These are phyloP conservation scores for Dicrostonyx torquatus DNA, from an alignment of 2,797 vertebrate species.

Conservation along the genomic window DNA sequence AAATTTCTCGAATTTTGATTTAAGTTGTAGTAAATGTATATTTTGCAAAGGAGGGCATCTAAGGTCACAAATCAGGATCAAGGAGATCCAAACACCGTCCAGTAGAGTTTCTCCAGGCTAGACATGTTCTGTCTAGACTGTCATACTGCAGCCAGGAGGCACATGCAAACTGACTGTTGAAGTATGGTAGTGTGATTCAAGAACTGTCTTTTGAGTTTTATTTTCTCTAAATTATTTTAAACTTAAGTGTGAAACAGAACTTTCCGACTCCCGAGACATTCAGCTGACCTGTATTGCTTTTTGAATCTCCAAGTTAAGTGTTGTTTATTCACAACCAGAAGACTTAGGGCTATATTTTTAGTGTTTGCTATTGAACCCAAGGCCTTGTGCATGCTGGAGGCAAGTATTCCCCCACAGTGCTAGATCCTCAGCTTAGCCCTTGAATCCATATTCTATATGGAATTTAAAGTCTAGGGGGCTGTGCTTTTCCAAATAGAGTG, in stretches of 20 bases:
- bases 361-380: background rate
- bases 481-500: conserved; percentile 12
- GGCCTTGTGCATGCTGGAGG: background rate
- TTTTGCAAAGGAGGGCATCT: background rate
- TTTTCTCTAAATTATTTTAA: conserved; percentile 59
- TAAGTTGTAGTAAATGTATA: background rate
- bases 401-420: background rate
- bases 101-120: background rate
- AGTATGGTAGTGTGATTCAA: background rate
- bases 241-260: background rate
- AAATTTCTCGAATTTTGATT: conserved; percentile 5
- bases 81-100: background rate
- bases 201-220: conserved; percentile 40
- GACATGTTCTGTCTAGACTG: background rate
- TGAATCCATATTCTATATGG: background rate
- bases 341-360: background rate
- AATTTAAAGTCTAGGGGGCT: conserved; percentile 19
- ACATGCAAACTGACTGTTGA: background rate
- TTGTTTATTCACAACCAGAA: background rate
- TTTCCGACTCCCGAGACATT: background rate
- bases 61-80: background rate
- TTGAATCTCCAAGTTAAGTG: background rate
- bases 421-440: too few species aligned
- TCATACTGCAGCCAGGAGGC: background rate
- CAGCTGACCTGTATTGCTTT: background rate